Evolutionary conservation across 1,140 invertebrate species (phyloP).

Genomic region (Zaprionus kolodkinae): DNA sequence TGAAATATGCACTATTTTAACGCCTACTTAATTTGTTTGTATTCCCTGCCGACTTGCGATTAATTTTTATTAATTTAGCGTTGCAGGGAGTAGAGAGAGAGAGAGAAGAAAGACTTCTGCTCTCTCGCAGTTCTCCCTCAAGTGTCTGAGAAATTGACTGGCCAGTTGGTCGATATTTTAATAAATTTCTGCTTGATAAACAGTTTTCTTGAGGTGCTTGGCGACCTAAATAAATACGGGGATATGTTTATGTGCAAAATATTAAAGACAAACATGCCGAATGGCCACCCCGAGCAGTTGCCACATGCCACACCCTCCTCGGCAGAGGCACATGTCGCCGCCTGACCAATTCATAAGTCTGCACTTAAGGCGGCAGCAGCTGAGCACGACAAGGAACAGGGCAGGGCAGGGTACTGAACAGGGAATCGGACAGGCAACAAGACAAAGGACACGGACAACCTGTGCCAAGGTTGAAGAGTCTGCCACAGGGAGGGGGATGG

Average conservation of each 20-base stretch:
- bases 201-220: conserved; percentile 44
- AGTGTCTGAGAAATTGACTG: conserved; percentile 20
- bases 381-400: not conserved
- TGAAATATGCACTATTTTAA: conserved; percentile 84
- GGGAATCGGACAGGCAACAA: not conserved
- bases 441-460: conserved; percentile 62
- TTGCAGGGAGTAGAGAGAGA: conserved; percentile 71
- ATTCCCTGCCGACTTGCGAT: conserved; percentile 50
- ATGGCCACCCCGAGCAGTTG: conserved; percentile 25
- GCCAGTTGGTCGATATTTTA: conserved; percentile 56
- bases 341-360: conserved; percentile 76
- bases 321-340: conserved; percentile 53
- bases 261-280: conserved; percentile 79
- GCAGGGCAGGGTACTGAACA: not conserved
- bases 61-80: conserved; percentile 82
- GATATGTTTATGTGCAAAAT: conserved; percentile 84
- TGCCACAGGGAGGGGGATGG: not conserved
- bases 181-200: conserved; percentile 59
- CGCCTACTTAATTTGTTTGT: conserved; percentile 84
- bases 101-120: conserved; percentile 41
- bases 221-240: conserved; percentile 83
- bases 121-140: not conserved
- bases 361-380: conserved; percentile 58
- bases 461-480: conserved; percentile 67
- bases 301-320: conserved; percentile 30